Conservation (phyloP, 2,113 vertebrate species). For the Miniopterus natalensis region DNA sequence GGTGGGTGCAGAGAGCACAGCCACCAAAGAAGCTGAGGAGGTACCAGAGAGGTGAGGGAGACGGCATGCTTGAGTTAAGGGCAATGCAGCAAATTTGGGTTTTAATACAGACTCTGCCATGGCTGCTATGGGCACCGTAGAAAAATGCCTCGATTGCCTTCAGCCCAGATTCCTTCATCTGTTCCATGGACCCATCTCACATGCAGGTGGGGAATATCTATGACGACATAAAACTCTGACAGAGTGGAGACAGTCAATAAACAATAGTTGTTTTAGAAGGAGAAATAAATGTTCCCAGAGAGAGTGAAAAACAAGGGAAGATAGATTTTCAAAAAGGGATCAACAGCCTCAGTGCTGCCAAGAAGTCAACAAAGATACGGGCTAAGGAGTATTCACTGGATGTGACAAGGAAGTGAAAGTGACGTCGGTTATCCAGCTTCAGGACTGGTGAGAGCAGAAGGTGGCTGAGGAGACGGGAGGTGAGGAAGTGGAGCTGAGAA, state of each 20-base stretch:
- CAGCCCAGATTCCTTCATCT: neutral
- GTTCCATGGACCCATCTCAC: neutral
- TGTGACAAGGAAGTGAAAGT: constrained; percentile 51
- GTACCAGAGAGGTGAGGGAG: neutral
- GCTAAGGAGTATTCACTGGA: neutral
- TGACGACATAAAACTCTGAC: neutral
- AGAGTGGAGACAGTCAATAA: neutral
- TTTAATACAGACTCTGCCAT: neutral
- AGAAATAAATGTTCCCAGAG: constrained; percentile 33
- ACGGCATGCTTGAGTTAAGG: neutral
- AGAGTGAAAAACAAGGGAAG: neutral
- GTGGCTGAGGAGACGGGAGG: neutral
- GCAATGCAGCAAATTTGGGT: neutral
- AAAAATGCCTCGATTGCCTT: neutral
- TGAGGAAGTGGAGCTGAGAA: neutral
- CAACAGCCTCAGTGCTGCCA: neutral
- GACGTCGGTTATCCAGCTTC: constrained; percentile 57
- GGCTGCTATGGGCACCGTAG: constrained; percentile 1
- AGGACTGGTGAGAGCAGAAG: neutral
- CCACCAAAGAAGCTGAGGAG: neutral
- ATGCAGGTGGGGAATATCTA: neutral
- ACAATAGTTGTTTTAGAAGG: constrained; percentile 10
- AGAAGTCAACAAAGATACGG: constrained; percentile 30
- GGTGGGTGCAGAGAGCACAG: neutral
- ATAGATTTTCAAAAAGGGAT: constrained; percentile 47